Conservation (phyloP, 1,140 invertebrate species). For the Ylistrum balloti region DNA sequence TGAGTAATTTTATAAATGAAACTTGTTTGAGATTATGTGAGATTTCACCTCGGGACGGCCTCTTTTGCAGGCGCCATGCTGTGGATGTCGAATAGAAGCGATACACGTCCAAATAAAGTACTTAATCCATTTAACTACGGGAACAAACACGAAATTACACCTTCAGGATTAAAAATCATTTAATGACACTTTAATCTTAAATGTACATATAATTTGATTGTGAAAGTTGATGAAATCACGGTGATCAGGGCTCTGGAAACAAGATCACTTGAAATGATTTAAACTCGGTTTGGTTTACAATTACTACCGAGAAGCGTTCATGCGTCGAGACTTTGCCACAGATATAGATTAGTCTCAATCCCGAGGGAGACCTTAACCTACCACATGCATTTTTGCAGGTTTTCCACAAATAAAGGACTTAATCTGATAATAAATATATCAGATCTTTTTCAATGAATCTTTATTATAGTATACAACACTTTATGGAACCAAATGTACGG, state of each 20-base stretch:
- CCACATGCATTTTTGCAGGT: too few species aligned
- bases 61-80: not conserved
- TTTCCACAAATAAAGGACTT: too few species aligned
- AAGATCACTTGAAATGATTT: not conserved
- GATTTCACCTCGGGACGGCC: not conserved
- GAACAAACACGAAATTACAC: not conserved
- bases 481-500: too few species aligned
- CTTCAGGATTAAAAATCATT: not conserved
- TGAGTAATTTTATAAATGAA: conserved; percentile 40
- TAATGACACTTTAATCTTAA: not conserved
- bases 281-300: not conserved
- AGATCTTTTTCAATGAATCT: too few species aligned
- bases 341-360: not conserved
- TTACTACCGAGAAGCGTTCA: not conserved
- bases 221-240: not conserved
- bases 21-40: conserved; percentile 9
- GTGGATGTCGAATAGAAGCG: not conserved
- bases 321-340: not conserved
- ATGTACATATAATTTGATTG: conserved; percentile 36
- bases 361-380: not conserved
- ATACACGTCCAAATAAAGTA: not conserved
- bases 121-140: not conserved
- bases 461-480: too few species aligned
- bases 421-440: too few species aligned
- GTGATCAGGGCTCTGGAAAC: not conserved